Conservation (phyloP, 53 echinoderm and acorn worm genomes). For the Hippasteria phrygiana region DNA sequence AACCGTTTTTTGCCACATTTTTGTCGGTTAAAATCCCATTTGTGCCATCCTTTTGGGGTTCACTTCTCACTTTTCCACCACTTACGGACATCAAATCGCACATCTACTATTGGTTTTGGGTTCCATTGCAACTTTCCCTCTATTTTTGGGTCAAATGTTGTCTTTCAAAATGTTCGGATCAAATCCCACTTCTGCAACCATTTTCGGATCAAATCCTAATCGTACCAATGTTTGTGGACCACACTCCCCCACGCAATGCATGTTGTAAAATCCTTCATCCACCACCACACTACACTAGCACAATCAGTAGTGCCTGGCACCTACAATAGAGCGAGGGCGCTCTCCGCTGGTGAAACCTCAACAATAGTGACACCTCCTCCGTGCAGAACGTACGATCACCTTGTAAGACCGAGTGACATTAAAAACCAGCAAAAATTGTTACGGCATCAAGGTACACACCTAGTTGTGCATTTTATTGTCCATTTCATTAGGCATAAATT, state of each 20-base stretch:
- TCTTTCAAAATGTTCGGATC: not conserved
- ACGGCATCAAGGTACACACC: slow-evolving; percentile 36
- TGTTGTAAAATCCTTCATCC: not conserved
- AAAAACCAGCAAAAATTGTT: slow-evolving; percentile 71
- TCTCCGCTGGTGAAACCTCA: slow-evolving; percentile 45
- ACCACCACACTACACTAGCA: slow-evolving; percentile 27
- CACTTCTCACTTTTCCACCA: too few species aligned
- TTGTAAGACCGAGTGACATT: slow-evolving; percentile 92
- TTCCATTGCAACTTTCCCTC: too few species aligned
- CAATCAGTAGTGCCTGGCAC: slow-evolving; percentile 29
- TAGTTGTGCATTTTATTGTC: not conserved
- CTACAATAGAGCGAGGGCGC: slow-evolving; percentile 46
- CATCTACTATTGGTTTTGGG: too few species aligned
- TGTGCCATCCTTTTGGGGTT: not conserved
- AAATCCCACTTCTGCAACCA: slow-evolving; percentile 7
- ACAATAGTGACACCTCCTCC: slow-evolving; percentile 33
- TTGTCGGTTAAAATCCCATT: slow-evolving; percentile 13
- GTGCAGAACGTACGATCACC: slow-evolving; percentile 78
- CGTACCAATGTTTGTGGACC: not conserved
- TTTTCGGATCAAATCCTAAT: not conserved
- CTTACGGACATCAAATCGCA: too few species aligned
- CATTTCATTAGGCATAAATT: too few species aligned
- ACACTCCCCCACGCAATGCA: too few species aligned
- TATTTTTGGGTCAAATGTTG: not conserved
- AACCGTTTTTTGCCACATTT: too few species aligned